Evolutionary conservation across 2,888 invertebrate genomes (phyloP).

Genomic region (Rhopalosiphum nymphaeae): DNA sequence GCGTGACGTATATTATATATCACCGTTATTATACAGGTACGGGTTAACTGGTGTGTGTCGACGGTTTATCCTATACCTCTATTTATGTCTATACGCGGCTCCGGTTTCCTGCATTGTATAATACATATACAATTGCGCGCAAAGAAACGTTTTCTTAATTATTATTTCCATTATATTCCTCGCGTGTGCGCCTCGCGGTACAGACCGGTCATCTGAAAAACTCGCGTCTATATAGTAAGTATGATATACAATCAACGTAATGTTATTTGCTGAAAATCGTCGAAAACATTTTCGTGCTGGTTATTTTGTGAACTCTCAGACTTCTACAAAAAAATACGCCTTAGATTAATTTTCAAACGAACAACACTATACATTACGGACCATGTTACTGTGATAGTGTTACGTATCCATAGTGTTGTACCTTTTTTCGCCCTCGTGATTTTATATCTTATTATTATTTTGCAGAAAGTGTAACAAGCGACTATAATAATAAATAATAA

Average conservation of each 20-base stretch:
- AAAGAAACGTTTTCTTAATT: constrained; percentile 1
- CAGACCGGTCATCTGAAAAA: neutral
- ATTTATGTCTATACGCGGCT: neutral
- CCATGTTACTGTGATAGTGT: neutral
- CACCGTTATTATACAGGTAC: neutral
- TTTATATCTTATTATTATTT: neutral
- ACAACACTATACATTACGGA: too few species aligned
- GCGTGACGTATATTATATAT: neutral
- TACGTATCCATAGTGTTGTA: neutral
- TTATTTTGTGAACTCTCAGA: neutral
- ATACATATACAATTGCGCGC: neutral
- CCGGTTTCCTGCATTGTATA: neutral
- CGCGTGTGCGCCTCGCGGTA: neutral
- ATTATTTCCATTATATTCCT: neutral
- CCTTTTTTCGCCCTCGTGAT: neutral
- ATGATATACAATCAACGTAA: neutral
- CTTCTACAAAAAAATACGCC: neutral
- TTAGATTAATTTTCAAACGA: neutral
- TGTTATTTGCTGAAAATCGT: neutral
- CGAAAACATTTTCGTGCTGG: neutral
- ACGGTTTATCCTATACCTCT: neutral
- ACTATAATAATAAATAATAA: neutral
- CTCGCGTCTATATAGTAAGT: neutral
- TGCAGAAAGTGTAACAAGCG: neutral
- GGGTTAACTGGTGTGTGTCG: neutral